phyloP scores from a whole-genome alignment of 1,140 invertebrate genomes.

The Mercenaria mercenaria region DNA sequence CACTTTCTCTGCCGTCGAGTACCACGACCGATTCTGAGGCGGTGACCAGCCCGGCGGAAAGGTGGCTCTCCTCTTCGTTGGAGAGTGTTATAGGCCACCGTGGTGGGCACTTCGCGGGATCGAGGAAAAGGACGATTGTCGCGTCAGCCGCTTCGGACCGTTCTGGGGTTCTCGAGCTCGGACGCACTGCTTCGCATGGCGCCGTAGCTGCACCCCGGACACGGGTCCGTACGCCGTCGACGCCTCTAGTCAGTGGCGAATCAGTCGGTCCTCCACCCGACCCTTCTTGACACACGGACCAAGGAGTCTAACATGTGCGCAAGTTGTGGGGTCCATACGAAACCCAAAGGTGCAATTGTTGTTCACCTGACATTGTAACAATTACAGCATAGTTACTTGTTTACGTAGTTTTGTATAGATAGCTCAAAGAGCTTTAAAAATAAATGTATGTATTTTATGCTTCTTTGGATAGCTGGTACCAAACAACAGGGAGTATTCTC shows the following conservation, averaged over 20 bases:
- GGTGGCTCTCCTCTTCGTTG: slow-evolving; percentile 42
- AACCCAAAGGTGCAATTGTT: slow-evolving; percentile 90
- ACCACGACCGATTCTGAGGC: slow-evolving; percentile 72
- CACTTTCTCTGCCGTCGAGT: slow-evolving; percentile 61
- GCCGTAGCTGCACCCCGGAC: slow-evolving; percentile 30
- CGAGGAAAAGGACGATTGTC: slow-evolving; percentile 5
- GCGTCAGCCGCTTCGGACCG: neutral
- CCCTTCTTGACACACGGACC: slow-evolving; percentile 98
- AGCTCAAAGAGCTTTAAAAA: too few relatives aligned
- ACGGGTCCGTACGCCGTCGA: slow-evolving; percentile 47
- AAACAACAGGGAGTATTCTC: too few relatives aligned
- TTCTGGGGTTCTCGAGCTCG: neutral
- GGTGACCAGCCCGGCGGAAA: slow-evolving; percentile 67
- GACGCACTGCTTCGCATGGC: neutral
- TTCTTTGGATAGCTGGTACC: too few relatives aligned
- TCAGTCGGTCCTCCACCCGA: slow-evolving; percentile 87
- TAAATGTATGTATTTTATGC: too few relatives aligned
- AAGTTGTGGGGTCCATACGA: slow-evolving; percentile 89
- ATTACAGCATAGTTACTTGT: too few relatives aligned
- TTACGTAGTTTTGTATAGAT: too few relatives aligned
- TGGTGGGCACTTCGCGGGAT: slow-evolving; percentile 14
- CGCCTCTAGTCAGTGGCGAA: slow-evolving; percentile 69
- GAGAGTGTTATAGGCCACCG: too few relatives aligned
- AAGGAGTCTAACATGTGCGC: slow-evolving; percentile 95
- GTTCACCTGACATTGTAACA: too few relatives aligned